These are phyloP conservation scores for Brachypodius melanocephalos DNA, from an alignment of 2,113 vertebrate genomes.

Conservation along the genomic window DNA sequence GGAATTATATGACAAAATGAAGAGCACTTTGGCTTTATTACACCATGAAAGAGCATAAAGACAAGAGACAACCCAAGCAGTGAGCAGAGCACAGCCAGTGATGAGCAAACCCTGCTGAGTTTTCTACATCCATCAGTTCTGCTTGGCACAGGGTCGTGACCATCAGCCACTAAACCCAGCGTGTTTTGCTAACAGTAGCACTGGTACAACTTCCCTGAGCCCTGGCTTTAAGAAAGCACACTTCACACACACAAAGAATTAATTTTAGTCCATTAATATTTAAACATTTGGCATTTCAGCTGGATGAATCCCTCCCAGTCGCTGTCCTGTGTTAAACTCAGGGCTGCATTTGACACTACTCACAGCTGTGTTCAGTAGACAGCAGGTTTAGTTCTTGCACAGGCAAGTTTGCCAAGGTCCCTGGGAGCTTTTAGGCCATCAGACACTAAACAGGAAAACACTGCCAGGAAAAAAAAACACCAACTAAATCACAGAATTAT, in stretches of 20 bases:
- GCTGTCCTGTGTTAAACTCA: background rate
- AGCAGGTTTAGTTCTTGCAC: background rate
- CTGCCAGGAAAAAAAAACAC: fast-evolving
- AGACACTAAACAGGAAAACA: background rate
- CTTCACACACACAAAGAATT: background rate
- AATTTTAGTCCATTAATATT: background rate
- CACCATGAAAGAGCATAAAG: background rate
- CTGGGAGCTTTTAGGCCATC: background rate
- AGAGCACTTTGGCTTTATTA: background rate
- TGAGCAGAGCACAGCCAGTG: background rate
- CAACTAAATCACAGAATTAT: background rate
- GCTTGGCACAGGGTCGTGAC: background rate
- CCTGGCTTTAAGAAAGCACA: background rate
- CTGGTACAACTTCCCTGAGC: background rate
- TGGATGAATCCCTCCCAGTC: background rate
- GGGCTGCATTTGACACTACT: background rate
- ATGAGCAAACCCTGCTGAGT: background rate
- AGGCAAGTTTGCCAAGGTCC: background rate
- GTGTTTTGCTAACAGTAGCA: background rate
- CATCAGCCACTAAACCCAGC: background rate
- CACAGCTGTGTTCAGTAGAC: background rate
- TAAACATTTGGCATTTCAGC: background rate
- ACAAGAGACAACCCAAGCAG: background rate
- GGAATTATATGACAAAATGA: background rate
- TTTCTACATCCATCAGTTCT: background rate